Base-by-base conservation (phyloP, 2,888 invertebrate genomes). In the Panzeria rudis region DNA sequence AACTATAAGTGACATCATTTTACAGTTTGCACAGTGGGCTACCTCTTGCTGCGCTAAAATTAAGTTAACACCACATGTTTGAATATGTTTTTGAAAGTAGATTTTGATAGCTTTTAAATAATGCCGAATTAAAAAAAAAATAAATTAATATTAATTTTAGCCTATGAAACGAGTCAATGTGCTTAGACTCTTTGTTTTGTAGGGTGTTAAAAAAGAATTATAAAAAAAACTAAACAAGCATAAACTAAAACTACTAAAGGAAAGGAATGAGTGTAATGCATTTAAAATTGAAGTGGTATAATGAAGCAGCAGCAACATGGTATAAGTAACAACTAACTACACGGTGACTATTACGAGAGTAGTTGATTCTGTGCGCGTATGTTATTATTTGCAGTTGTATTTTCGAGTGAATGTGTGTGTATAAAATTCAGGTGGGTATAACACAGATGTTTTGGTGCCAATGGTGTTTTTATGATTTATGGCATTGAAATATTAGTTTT, bases 401-500 rank as follows among this genome's bases (percentile, higher is more conserved):
- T 54, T 54, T 25, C 25, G 44, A 35, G 17, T 83, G 75, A 72
- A 29, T 54, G 23, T 64, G 61, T 77, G 1, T 47, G 38, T 38
- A 3, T 13, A 9, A 62, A 54, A 44, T 76, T 72, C 77, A 85
- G 86, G 86, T 87, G 85, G 82, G 77, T 69, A 66, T 86, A 86
- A 80, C 85, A 87, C 88, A 87, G 88, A 86, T 88, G 87, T 79
- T 88, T n/a, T 87, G 79, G 75, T 87, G 87, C 87, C 87, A 86
- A 75, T 84, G 86, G 87, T 87, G 89, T 87, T 89, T 89, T 89
- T 88, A 89, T 90, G 90, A 90, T 90, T 90, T 90, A 90, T 90
- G 89, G 89, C 87, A 88, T 87, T 90, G 90, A 91, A 90, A 90
- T 90, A 90, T 90, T 90, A 90, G 90, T 90, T 91, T 80, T 90